Evolutionary conservation across 2,113 vertebrate genomes (phyloP), one percentile per base, ranked within the genome.

Genomic region (Elephas maximus): DNA sequence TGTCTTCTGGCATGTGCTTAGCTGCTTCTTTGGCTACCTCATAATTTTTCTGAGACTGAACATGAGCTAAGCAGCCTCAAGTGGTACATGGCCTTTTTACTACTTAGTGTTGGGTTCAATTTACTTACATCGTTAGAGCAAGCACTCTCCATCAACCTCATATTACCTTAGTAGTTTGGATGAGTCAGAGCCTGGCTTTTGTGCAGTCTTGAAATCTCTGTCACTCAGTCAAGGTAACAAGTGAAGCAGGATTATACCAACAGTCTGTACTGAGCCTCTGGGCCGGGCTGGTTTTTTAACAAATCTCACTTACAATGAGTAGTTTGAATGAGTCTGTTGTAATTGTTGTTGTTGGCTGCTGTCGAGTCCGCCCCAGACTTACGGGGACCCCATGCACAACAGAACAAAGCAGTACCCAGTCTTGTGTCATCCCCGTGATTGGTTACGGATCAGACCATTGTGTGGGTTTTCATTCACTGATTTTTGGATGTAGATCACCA

Each of bases 1-100:
- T 48, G 30, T 33, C 26, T 89, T 80, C 79, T 65, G 21, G 24
- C 17, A 80, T n/a, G 44, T 37, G 30, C 48, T 94, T 60, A 23
- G 6, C 51, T 57, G 33, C 20, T 17, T 45, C 51, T 77, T 85
- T 74, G 81, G 88, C 77, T 95, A 88, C 90, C 84, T 97, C 28
- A 9, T 80, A 28, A 81, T 53, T 80, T 77, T 24, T 37, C 1
- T 79, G 62, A 26, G 67, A 81, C 62, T 28, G 7, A 85, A n/a
- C 28, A 8, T 11, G 30, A 73, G 37, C 73, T 60, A 60, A 80
- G 26, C 30, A 45, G 77, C 33, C 73, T 79, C 60, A 78, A 48
- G 78, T 11, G 63, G 63, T 14, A 0, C 0, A 5, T 79, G 15
- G 20, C 41, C 17, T 48, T 73, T 45, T 63, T 74, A 37, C 79